Conservation (phyloP, 2,888 invertebrate species). For the Hypercompe scribonia region DNA sequence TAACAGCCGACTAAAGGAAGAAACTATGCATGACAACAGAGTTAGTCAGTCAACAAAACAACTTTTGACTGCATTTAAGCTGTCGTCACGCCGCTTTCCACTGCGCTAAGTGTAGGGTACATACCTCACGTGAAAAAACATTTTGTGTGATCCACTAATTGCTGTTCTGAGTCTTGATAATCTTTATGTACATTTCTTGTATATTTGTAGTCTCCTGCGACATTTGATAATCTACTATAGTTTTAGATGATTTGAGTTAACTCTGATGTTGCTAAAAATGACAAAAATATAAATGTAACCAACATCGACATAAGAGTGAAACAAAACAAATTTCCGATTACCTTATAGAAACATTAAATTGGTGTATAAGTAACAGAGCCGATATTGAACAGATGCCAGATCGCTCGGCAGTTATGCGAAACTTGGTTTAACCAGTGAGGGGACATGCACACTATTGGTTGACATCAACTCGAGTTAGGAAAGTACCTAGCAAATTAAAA, state of each 20-base stretch:
- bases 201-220: too few species aligned
- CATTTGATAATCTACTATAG: not conserved
- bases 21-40: too few species aligned
- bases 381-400: conserved; percentile 47
- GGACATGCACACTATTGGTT: conserved; percentile 1
- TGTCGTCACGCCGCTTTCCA: too few species aligned
- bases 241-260: not conserved
- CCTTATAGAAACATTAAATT: conserved; percentile 28
- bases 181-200: too few species aligned
- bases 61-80: too few species aligned
- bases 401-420: conserved; percentile 34
- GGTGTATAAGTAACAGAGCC: conserved; percentile 26
- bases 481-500: not conserved
- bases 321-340: not conserved
- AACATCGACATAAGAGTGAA: not conserved
- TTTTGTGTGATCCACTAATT: too few species aligned
- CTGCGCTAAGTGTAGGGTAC: too few species aligned
- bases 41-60: too few species aligned
- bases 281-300: not conserved
- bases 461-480: conserved; percentile 8
- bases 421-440: conserved; percentile 39
- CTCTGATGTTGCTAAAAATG: not conserved
- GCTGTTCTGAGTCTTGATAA: too few species aligned
- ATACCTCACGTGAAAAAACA: too few species aligned
- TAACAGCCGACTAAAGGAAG: too few species aligned